Base-by-base conservation (phyloP, 2,113 vertebrate species). In the Semnornis frantzii region DNA sequence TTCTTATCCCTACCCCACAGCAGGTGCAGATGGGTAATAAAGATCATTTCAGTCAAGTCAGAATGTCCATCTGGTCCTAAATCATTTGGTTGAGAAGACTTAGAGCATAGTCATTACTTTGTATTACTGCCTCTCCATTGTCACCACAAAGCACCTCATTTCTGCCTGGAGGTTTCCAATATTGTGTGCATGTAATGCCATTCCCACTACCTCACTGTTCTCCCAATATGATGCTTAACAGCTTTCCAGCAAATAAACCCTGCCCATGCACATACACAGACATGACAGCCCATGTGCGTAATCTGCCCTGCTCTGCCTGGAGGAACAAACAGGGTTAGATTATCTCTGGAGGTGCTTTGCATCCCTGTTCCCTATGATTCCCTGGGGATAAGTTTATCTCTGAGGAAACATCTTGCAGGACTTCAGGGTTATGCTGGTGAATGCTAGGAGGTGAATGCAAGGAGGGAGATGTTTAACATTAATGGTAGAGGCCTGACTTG, bases 381-480 rank as follows among this genome's bases (percentile, higher is more conserved):
- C 96, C 85, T 74, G 55, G 34, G 76, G 82, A 92, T 65, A 87
- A 14, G 44, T 62, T 92, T 94, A 94, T 94, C 87, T 81, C 82
- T 93, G 78, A 94, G 76, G 58, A 18, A 96, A 83, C 60, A 87
- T 89, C 85, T 93, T 83, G 44, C 72, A 86, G 85, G 73, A 95
- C 78, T 92, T 75, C 90, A 85, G 63, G 63, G 62, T 78, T 88
- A 39, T 28, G 46, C 21, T 5, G 12, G n/a, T 42, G 59, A 88
- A 63, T 14, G 79, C 76, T 82, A 95, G 82, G 88, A 87, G 50
- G 50, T 52, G 50, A 52, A 52, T 52, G 90, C 1, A 2, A 83
- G 58, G 80, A 96, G 52, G 54, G 55, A 60, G 63, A 54, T 65
- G 10, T 69, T 70, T 69, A 80, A 39, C 37, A 14, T 65, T 93